Evolutionary conservation across 2,888 invertebrate species (phyloP), one percentile per base, ranked within the genome.

Genomic region (Automeris io): DNA sequence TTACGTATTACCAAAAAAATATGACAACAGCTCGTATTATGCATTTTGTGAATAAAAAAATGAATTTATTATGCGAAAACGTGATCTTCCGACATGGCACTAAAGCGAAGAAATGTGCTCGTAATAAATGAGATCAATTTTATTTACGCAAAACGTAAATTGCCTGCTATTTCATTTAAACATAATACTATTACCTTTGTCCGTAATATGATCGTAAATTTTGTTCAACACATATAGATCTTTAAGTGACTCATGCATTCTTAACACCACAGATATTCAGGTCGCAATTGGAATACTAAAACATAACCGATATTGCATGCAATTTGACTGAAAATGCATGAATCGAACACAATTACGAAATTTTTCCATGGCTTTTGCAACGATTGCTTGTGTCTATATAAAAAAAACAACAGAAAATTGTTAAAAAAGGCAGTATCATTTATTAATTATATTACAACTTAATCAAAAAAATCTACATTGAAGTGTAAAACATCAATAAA

Each of bases 361-460:
- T n/a, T n/a, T 57, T 56, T 16, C n/a, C 16, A 29, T 29, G 8
- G 29, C 61, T 23, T 34, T 24, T 33, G 2, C 16, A 24, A 8
- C 18, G 32, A 18, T 18, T 8, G 6, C 16, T 8, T 33, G 18
- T 19, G 6, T 19, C n/a, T 16, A 33, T 19, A 11, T 18, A 33
- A 47, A 50, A 51, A 63, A 61, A 62, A 61, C 51, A 56, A 61
- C 43, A 46, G 50, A 58, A 63, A 66, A 60, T 61, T 62, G 64
- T 73, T 56, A 66, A 64, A 71, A 73, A 76, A 79, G 85, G 85
- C 85, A 85, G 85, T 83, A 82, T 81, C 68, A 54, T 74, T 64
- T 80, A 76, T 70, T 47, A 69, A 73, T 74, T 85, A 83, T 75
- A 69, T 77, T 82, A 85, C 80, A 82, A 81, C 73, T 78, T 82